Base-by-base conservation (phyloP, 1,140 invertebrate genomes). In the Ditylenchus dipsaci region DNA sequence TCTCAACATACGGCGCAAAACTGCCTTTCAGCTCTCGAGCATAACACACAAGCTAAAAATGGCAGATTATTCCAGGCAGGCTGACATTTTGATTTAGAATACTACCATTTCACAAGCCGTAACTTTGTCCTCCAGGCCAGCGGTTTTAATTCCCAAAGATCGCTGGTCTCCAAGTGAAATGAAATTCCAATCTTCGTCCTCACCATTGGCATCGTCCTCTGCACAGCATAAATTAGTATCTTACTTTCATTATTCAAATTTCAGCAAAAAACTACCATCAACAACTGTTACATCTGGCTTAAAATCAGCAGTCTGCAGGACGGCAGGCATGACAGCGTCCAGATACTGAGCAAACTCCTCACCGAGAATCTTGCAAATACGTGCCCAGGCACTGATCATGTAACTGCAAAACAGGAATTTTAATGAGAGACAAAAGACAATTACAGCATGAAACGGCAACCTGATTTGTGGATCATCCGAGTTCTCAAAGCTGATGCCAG, bases 51-150 rank as follows among this genome's bases (percentile, higher is more conserved):
- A 33, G 3, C 59, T 74, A 56, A 73, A 71, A 21, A 29, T 13
- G 29, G 0, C 13, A 69, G 7, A 68, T 65, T 21, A 7, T 29
- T 19, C 7, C 11, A 59, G 11, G 11, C 13, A 92, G 21, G 57
- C 57, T 11, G n/a, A 63, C 62, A 11, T 84, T 97, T 97, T 23
- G 98, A 85, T 85, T 98, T 95, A 27, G 92, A 95, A 97, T 9
- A 97, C 93, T 9, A 99, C 85, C 95, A 99, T 99, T 84, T 96
- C 93, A 83, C 95, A 98, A 0, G 96, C 96, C 0, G 93, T 95
- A 0, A 94, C 93, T 84, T 99, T 99, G 78, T 99, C 95, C 85
- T 99, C 96, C 65, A 99, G 86, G 72, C 93, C 91, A 33, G 86
- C 84, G 33, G 87, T 88, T 60, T 84, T 80, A 43, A 88, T 87